Evolutionary conservation across 2,797 vertebrate genomes (phyloP).

Genomic region (Lepidocolaptes lacrymiger): DNA sequence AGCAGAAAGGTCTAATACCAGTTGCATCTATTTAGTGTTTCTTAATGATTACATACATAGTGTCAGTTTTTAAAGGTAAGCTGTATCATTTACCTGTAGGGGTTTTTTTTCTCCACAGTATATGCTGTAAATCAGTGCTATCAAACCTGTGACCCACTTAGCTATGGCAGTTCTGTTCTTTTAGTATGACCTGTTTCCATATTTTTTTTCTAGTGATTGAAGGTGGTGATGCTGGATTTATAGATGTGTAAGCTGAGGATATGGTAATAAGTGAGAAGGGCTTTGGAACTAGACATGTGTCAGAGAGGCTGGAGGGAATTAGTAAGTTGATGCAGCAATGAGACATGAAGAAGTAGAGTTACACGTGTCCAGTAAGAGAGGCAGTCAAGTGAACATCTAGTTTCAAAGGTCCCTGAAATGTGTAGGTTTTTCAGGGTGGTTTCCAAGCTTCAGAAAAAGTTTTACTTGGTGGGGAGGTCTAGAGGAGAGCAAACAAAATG

Average conservation of each 20-base stretch:
- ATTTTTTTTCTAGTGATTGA: background rate
- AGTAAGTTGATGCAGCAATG: background rate
- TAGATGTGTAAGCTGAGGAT: background rate
- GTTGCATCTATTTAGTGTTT: background rate
- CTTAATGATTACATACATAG: background rate
- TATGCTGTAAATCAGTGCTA: background rate
- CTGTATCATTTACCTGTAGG: background rate
- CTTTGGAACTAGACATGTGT: background rate
- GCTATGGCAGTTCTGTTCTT: background rate
- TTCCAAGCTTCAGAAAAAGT: background rate
- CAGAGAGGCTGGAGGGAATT: no score
- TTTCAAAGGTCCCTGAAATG: background rate
- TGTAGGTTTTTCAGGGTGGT: background rate
- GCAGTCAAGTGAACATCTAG: background rate
- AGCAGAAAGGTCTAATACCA: background rate
- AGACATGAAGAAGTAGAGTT: background rate
- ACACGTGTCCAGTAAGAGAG: background rate
- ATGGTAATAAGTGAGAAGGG: background rate
- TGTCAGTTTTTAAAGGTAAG: background rate
- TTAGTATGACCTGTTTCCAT: background rate
- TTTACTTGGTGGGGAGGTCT: background rate
- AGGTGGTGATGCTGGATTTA: background rate
- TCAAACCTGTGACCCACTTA: background rate
- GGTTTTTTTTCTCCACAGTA: background rate
- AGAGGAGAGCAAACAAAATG: background rate